Percentiles rank a stretch among this genome's conserved stretches.
phyloP scores from a whole-genome alignment of 2,797 vertebrate genomes.

The Sebastes ruberrimus region DNA sequence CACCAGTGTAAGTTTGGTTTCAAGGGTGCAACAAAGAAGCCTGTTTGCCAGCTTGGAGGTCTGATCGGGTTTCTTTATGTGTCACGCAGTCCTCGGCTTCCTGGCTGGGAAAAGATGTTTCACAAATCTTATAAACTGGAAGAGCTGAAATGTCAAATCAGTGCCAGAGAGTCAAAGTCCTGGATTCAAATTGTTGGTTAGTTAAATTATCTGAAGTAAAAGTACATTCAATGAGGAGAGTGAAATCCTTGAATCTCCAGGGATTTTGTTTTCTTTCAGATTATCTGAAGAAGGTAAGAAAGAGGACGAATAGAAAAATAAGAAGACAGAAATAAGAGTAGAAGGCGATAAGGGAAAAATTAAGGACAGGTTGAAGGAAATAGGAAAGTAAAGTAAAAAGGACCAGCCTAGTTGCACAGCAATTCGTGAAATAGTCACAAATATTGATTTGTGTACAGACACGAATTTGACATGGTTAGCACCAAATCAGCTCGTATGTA shows the following conservation, averaged over 20 bases:
- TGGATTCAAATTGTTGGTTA: background rate
- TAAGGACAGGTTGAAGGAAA: background rate
- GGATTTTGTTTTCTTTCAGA: background rate
- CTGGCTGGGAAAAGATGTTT: slow-evolving; percentile 4
- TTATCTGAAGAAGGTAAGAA: background rate
- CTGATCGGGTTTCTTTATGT: slow-evolving; percentile 28
- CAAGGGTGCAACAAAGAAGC: slow-evolving; percentile 29
- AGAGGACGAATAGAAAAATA: background rate
- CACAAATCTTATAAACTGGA: slow-evolving; percentile 1
- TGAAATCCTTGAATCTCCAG: background rate
- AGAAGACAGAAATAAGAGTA: background rate
- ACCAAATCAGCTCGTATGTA: too few species aligned
- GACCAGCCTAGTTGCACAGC: background rate
- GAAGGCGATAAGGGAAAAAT: background rate
- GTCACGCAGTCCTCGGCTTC: slow-evolving; percentile 2
- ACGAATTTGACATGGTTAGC: rapidly evolving
- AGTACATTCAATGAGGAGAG: background rate
- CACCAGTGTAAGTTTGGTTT: slow-evolving; percentile 29
- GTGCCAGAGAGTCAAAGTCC: background rate
- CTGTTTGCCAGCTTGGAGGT: slow-evolving; percentile 22
- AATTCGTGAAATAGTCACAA: background rate
- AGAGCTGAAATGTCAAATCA: background rate
- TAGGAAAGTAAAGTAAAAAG: background rate
- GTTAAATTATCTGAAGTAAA: background rate
- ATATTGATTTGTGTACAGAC: too few species aligned